Evolutionary conservation across 2,888 invertebrate genomes (phyloP), one percentile per base, ranked within the genome.

Genomic region (Plagodis pulveraria): DNA sequence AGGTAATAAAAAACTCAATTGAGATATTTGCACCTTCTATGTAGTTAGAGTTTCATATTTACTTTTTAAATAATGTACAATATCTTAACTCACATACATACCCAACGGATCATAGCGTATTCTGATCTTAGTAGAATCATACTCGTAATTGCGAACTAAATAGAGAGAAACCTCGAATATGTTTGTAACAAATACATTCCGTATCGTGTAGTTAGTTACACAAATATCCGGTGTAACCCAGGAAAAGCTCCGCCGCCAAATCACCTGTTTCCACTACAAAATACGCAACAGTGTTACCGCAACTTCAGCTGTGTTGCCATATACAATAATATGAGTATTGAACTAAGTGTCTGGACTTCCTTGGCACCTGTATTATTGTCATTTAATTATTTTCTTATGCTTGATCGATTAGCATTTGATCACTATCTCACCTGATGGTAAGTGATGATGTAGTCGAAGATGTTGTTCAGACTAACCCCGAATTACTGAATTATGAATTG

Each of bases 141-240:
- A 2, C 22, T 22, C 22, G 22, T 22, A 22, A 22, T 22, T 22
- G 22, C 22, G 22, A 46, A n/a, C 57, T 58, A 78, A 81, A 83
- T 78, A 77, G 77, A 62, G 62, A 65, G 70, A 78, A 79, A 78
- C 74, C 83, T 78, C 69, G 80, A 81, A 77, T 84, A 84, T 82
- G 80, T 84, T 78, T 78, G 77, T 78, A 77, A 77, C 76, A 78
- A 82, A 87, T 80, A 87, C 79, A 83, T 85, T 86, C 77, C 77
- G 77, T 81, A 78, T 78, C 77, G 74, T 78, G 76, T 84, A 84
- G 86, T 86, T 86, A 87, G 85, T 86, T 85, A 85, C 81, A 78
- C 76, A 72, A 72, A 74, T 76, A 85, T 84, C 80, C 81, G 74
- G 66, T 66, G 72, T 74, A 81, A 76, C 78, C 79, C 76, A 72